Conservation (phyloP, 2,888 invertebrate species). For the Pemphredon lugubris region DNA sequence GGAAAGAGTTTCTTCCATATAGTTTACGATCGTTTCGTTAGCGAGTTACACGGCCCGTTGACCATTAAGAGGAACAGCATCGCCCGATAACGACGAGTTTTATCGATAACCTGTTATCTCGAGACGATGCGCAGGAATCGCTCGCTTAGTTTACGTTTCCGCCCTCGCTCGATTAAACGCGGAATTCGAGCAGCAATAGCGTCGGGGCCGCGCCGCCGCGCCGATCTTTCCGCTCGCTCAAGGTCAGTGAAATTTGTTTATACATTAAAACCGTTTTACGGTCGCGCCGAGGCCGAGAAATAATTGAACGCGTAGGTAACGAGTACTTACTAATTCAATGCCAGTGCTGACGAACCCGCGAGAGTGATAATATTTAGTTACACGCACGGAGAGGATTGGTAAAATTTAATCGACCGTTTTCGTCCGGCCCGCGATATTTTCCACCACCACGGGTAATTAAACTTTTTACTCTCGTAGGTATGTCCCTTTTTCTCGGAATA, state of each 20-base stretch:
- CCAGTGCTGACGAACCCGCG: too few species aligned
- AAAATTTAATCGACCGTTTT: too few species aligned
- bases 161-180: conserved; percentile 32
- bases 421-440: too few species aligned
- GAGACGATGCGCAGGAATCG: conserved; percentile 21
- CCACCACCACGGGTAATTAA: too few species aligned
- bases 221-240: neutral
- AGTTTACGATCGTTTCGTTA: conserved; percentile 34
- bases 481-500: too few species aligned
- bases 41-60: conserved; percentile 29
- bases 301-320: too few species aligned
- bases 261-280: neutral
- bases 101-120: conserved; percentile 48
- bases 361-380: too few species aligned
- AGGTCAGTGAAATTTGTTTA: conserved; percentile 5
- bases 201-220: neutral
- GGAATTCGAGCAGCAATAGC: neutral
- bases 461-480: too few species aligned
- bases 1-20: conserved; percentile 7
- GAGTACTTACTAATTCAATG: too few species aligned
- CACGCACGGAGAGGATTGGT: too few species aligned
- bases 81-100: conserved; percentile 36
- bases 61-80: conserved; percentile 18
- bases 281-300: neutral
- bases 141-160: conserved; percentile 32